These are phyloP conservation scores for Dryococelus australis DNA, from an alignment of 2,888 invertebrate genomes.

Conservation along the genomic window DNA sequence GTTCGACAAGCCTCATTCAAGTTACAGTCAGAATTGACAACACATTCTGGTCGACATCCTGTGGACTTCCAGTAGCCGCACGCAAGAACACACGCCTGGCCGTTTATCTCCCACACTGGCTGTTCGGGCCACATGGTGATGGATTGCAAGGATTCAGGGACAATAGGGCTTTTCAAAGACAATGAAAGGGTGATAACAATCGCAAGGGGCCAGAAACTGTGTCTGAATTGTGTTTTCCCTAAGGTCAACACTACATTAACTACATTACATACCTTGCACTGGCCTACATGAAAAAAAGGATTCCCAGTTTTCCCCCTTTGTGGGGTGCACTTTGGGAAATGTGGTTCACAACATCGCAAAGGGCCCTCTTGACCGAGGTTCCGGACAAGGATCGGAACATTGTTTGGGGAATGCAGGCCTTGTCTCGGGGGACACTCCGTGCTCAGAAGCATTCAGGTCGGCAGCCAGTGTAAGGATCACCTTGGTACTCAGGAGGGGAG, in stretches of 20 bases:
- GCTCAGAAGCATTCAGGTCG: constrained; percentile 80
- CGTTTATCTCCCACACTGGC: constrained; percentile 76
- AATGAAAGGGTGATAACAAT: not conserved
- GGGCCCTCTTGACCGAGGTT: constrained; percentile 75
- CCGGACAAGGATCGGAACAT: constrained; percentile 78
- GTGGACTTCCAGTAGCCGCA: constrained; percentile 78
- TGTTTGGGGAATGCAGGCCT: constrained; percentile 74
- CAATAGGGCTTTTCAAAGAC: constrained; percentile 56
- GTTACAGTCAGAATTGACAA: constrained; percentile 78
- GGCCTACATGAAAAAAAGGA: constrained; percentile 67
- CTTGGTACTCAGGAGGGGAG: constrained; percentile 61
- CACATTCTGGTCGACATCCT: constrained; percentile 79
- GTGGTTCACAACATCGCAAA: constrained; percentile 78
- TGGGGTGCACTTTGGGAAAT: constrained; percentile 78
- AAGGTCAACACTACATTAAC: no score
- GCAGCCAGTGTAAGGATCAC: constrained; percentile 72
- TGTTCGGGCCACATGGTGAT: constrained; percentile 77
- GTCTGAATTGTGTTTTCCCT: not conserved
- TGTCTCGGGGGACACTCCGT: constrained; percentile 72
- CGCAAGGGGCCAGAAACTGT: not conserved
- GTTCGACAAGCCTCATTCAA: constrained; percentile 78
- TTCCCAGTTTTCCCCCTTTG: constrained; percentile 69
- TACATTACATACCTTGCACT: constrained; percentile 60
- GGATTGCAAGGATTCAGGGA: constrained; percentile 70
- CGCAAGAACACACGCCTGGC: constrained; percentile 79